Evolutionary conservation across 2,888 invertebrate genomes (phyloP), one percentile per base, ranked within the genome.

Genomic region (Encarsia formosa): DNA sequence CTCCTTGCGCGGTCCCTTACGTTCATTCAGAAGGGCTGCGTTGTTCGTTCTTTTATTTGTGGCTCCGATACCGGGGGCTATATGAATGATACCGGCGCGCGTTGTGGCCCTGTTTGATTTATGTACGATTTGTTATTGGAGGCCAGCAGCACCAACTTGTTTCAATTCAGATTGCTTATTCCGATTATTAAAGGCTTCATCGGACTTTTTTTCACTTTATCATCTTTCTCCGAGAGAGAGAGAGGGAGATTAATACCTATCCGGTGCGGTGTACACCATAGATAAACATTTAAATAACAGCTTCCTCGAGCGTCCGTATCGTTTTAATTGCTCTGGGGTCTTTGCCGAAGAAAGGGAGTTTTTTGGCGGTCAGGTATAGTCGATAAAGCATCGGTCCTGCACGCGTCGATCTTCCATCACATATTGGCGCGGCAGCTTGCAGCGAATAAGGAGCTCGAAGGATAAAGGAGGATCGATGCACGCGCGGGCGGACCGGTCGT

Each of bases 301-400:
- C n/a, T n/a, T n/a, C n/a, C n/a, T n/a, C n/a, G n/a, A n/a, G n/a
- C n/a, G n/a, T n/a, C n/a, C n/a, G n/a, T n/a, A n/a, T n/a, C n/a
- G n/a, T n/a, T n/a, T n/a, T n/a, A n/a, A n/a, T n/a, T n/a, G n/a
- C n/a, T n/a, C n/a, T n/a, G n/a, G n/a, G n/a, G n/a, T n/a, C n/a
- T n/a, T n/a, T n/a, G n/a, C n/a, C n/a, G n/a, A n/a, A n/a, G n/a
- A n/a, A n/a, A n/a, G n/a, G n/a, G n/a, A n/a, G n/a, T 72, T 73
- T 73, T 71, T 72, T 72, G 68, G 72, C 69, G 72, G 72, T 73
- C 73, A 73, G 71, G 71, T 72, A 69, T 50, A 58, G 64, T 71
- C 67, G 71, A 73, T 73, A 73, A 73, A 73, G 66, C 72, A 72
- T 71, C 66, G 66, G 58, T 39, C 49, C 58, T 31, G 11, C 18